Evolutionary conservation across 2,888 invertebrate species (phyloP), one percentile per base, ranked within the genome.

Genomic region (Troides aeacus): DNA sequence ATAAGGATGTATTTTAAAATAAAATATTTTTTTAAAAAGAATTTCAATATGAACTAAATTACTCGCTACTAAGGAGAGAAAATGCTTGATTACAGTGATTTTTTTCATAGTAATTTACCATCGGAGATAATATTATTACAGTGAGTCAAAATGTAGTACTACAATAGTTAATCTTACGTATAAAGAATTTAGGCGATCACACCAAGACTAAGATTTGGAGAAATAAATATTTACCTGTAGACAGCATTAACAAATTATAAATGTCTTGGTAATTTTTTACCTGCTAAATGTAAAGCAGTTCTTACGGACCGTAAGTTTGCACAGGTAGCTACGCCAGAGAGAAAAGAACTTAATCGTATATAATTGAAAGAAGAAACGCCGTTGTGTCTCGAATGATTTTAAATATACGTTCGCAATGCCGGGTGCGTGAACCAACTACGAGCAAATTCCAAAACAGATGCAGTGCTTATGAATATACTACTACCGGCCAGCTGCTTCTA

Each of bases 401-500:
- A 59, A 63, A 70, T 70, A 57, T 64, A 42, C 42, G 60, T 60
- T 23, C 23, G 46, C 59, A 58, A 63, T 12, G 23, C 57, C 58
- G 36, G 53, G 6, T 24, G 64, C 56, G 18, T 39, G 62, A 58
- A 65, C 56, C 8, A 50, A 66, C 60, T 70, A 58, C 53, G 30
- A 60, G 46, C 50, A 30, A 64, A 70, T 67, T 64, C 64, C 61
- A 70, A 70, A 66, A 66, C 70, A 70, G 67, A 67, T 60, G 64
- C 57, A 66, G 17, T 66, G 63, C 56, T 62, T 62, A 66, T 66
- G 62, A 66, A 39, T 50, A 36, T 42, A 66, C 59, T 66, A 66
- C 75, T 75, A 75, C 71, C 71, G 72, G 56, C 70, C 76, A 75
- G 76, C 76, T 77, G 76, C 72, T 72, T 71, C 63, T 69, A 74